phyloP scores from a whole-genome alignment of 2,888 invertebrate genomes.

The Crematogaster levior region DNA sequence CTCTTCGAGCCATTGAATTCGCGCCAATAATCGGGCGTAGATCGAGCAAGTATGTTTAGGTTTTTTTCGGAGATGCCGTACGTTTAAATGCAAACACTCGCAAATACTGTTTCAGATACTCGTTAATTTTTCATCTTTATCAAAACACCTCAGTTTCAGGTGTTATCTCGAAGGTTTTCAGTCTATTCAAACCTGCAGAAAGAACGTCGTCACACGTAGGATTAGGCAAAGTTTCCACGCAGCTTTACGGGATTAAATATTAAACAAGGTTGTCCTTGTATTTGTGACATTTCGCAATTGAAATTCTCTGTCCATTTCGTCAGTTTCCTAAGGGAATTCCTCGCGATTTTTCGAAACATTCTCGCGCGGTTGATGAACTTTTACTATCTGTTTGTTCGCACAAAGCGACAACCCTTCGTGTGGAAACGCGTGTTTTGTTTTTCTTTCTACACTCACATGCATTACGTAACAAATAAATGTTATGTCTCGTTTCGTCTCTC shows the following conservation, averaged over 20 bases:
- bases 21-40: constrained; percentile 76
- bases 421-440: constrained; percentile 12
- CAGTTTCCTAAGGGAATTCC: background rate
- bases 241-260: constrained; percentile 11
- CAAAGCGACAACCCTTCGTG: constrained; percentile 37
- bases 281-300: constrained; percentile 7
- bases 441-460: background rate
- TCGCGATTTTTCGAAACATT: constrained; percentile 26
- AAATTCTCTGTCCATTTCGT: background rate
- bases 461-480: constrained; percentile 21
- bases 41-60: constrained; percentile 77
- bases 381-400: constrained; percentile 17
- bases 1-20: constrained; percentile 77
- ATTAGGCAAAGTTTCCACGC: constrained; percentile 12
- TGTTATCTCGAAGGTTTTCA: constrained; percentile 3
- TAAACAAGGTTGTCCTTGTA: background rate
- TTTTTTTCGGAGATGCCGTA: constrained; percentile 77
- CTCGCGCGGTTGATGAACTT: constrained; percentile 12
- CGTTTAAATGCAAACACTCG: constrained; percentile 72
- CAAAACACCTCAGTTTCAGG: background rate
- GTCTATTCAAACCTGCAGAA: background rate
- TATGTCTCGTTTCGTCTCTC: background rate
- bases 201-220: background rate
- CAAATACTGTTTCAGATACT: constrained; percentile 61
- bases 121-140: constrained; percentile 68